Evolutionary conservation across 2,797 vertebrate genomes (phyloP).

Genomic region (Naso thynnoides): DNA sequence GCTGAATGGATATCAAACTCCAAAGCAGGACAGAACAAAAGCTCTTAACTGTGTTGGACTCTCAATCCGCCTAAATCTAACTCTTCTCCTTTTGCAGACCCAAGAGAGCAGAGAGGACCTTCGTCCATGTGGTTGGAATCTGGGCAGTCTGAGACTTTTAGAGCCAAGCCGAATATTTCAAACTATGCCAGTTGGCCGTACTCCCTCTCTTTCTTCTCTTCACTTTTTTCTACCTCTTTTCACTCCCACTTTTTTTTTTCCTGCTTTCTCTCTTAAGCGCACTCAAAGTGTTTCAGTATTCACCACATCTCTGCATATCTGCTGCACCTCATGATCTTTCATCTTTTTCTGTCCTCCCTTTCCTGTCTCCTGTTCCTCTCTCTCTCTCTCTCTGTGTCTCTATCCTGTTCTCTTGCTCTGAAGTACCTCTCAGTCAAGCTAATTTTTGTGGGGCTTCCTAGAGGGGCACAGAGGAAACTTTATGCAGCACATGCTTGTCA

Average conservation of each 20-base stretch:
- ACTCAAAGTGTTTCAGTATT: constrained; percentile 44
- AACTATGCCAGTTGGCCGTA: constrained; percentile 82
- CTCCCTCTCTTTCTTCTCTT: constrained; percentile 72
- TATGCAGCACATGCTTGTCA: constrained; percentile 83
- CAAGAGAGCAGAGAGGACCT: constrained; percentile 75
- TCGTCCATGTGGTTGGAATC: constrained; percentile 83
- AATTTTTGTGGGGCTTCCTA: constrained; percentile 75
- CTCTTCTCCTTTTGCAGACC: constrained; percentile 62
- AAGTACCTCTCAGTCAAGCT: constrained; percentile 65
- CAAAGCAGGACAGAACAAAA: constrained; percentile 50
- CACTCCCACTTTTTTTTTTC: constrained; percentile 42
- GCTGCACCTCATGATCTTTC: constrained; percentile 34
- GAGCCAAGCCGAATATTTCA: constrained; percentile 80
- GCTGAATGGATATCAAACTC: constrained; percentile 42
- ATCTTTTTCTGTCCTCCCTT: constrained; percentile 44
- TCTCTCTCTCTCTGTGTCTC: constrained; percentile 29
- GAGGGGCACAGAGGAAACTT: constrained; percentile 84
- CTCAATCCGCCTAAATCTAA: constrained; percentile 27
- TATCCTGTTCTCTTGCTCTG: constrained; percentile 25
- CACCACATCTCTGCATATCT: constrained; percentile 38
- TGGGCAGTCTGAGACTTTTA: constrained; percentile 73
- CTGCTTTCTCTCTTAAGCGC: constrained; percentile 31
- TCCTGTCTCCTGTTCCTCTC: constrained; percentile 17
- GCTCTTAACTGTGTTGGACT: constrained; percentile 22
- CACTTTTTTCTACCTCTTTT: constrained; percentile 57